These are phyloP conservation scores for Sarcophaga caerulescens DNA, from an alignment of 2,888 invertebrate genomes.

Conservation along the genomic window DNA sequence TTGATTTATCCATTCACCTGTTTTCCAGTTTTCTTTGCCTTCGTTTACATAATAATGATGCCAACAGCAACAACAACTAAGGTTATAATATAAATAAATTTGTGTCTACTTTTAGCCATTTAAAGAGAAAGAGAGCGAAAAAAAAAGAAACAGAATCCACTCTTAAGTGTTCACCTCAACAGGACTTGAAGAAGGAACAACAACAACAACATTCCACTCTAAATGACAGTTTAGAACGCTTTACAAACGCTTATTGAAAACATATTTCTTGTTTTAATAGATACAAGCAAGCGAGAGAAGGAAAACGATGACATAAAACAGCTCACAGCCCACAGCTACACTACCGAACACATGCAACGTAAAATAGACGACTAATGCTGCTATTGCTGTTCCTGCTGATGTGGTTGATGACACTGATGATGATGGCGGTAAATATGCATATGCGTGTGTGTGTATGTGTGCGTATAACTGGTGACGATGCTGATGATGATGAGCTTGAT, in stretches of 20 bases:
- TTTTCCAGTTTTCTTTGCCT: too few species aligned
- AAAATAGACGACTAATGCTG: too few species aligned
- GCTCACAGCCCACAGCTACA: too few species aligned
- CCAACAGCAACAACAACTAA: too few species aligned
- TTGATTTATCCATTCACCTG: too few species aligned
- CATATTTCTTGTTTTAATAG: background rate
- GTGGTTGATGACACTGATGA: background rate
- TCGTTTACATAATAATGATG: too few species aligned
- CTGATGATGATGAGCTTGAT: background rate
- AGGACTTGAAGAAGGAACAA: background rate
- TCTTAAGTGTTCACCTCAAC: background rate
- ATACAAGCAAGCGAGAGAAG: background rate
- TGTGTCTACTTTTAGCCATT: background rate
- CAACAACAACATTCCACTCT: background rate
- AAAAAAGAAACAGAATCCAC: background rate
- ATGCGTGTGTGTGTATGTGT: background rate
- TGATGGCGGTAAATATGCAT: background rate
- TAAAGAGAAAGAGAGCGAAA: background rate
- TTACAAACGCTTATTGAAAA: too few species aligned
- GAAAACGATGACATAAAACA: background rate
- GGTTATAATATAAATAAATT: background rate
- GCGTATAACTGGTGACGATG: background rate
- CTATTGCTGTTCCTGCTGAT: too few species aligned
- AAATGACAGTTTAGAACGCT: constrained; percentile 23
- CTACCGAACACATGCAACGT: too few species aligned